phyloP scores from a whole-genome alignment of 2,797 vertebrate genomes.

The Molossus molossus region DNA sequence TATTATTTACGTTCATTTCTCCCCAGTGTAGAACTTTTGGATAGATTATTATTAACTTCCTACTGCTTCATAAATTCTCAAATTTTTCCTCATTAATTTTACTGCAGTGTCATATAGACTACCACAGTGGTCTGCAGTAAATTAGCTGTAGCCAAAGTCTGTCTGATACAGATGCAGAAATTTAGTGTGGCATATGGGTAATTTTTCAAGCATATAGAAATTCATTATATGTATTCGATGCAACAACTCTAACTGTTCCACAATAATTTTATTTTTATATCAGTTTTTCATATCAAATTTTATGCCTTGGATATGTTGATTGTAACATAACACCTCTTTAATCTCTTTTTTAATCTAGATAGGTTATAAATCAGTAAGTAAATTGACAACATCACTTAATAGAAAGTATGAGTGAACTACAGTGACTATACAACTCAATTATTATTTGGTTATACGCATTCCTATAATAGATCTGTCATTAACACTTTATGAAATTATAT shows the following conservation, averaged over 20 bases:
- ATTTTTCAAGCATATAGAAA: neutral
- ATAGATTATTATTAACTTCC: neutral
- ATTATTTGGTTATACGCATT: neutral
- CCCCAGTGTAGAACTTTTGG: neutral
- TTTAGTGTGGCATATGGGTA: neutral
- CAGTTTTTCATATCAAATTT: neutral
- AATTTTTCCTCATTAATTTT: neutral
- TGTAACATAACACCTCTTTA: neutral
- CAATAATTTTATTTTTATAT: slow-evolving; percentile 16
- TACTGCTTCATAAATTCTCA: slow-evolving; percentile 9
- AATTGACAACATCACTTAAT: neutral
- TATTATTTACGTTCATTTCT: slow-evolving; percentile 22
- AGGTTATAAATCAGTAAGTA: neutral
- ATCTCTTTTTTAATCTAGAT: neutral
- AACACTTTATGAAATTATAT: neutral
- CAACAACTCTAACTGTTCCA: neutral
- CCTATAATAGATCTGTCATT: slow-evolving; percentile 1
- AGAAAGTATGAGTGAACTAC: neutral
- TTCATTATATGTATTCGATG: neutral
- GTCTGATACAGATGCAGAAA: slow-evolving; percentile 6
- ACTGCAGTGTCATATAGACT: neutral
- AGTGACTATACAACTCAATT: neutral
- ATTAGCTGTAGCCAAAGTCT: neutral
- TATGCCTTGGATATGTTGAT: neutral
- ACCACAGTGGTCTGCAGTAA: neutral